A percentile compares a stretch with the other conserved stretches of the same genome.
Evolutionary conservation across 2,797 vertebrate species (phyloP).

Genomic region (Adrianichthys oophorus): DNA sequence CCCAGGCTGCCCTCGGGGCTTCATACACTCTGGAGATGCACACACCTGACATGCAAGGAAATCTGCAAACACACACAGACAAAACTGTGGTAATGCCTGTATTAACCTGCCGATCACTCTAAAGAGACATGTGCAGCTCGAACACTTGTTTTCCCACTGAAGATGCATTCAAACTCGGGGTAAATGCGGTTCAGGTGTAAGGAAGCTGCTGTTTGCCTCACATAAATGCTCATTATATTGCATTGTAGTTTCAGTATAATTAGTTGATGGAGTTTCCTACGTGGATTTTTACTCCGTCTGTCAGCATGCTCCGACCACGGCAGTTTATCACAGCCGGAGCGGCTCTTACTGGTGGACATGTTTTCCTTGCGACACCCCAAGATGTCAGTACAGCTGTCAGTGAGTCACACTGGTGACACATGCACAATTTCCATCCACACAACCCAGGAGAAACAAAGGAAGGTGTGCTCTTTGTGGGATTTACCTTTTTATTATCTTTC

Average conservation of each 20-base stretch:
- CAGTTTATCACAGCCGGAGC: constrained; percentile 86
- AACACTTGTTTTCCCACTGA: constrained; percentile 7
- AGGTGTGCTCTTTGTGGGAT: background rate
- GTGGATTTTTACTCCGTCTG: constrained; percentile 77
- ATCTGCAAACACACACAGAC: constrained; percentile 13
- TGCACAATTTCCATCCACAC: constrained; percentile 23
- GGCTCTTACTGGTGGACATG: constrained; percentile 80
- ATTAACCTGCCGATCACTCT: constrained; percentile 58
- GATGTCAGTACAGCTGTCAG: constrained; percentile 85
- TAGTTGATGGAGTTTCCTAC: constrained; percentile 83
- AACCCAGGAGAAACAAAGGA: constrained; percentile 6
- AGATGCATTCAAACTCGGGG: constrained; percentile 46
- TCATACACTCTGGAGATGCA: constrained; percentile 60
- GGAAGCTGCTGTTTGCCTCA: constrained; percentile 85
- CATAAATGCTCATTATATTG: constrained; percentile 88
- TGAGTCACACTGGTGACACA: constrained; percentile 57
- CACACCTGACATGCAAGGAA: constrained; percentile 51
- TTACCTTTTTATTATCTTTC: too few species aligned
- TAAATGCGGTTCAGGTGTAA: constrained; percentile 57
- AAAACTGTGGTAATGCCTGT: constrained; percentile 42
- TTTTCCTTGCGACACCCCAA: constrained; percentile 80
- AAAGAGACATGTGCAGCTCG: too few species aligned
- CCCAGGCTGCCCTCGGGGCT: constrained; percentile 76
- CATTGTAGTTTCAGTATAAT: constrained; percentile 84
- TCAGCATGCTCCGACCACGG: constrained; percentile 78